These are phyloP conservation scores for Aleiodes leptofemur DNA, from an alignment of 2,888 invertebrate species.

Conservation along the genomic window DNA sequence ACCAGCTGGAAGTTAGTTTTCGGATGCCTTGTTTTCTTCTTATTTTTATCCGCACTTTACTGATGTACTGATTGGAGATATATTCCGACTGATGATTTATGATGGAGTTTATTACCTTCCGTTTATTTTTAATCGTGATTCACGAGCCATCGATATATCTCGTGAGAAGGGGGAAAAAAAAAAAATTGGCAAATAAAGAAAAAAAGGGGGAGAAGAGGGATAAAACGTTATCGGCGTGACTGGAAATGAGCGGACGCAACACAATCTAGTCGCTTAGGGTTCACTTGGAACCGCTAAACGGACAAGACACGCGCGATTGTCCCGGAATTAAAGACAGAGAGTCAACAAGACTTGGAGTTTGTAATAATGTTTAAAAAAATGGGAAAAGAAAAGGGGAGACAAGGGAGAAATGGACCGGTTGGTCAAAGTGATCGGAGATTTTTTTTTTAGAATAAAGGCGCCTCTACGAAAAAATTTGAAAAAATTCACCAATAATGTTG, in stretches of 20 bases:
- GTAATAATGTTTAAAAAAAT: neutral
- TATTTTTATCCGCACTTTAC: too few species aligned
- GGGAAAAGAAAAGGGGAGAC: neutral
- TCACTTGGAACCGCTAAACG: slow-evolving; percentile 6
- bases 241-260: slow-evolving; percentile 24
- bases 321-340: neutral
- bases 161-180: neutral
- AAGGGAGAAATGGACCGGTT: too few species aligned
- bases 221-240: slow-evolving; percentile 50
- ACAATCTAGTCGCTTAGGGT: neutral
- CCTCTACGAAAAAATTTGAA: too few species aligned
- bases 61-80: neutral
- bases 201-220: slow-evolving; percentile 2
- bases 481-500: too few species aligned
- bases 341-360: neutral
- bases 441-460: too few species aligned
- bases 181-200: neutral
- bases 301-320: slow-evolving; percentile 43
- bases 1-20: neutral
- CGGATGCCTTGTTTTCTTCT: neutral
- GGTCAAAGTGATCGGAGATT: too few species aligned
- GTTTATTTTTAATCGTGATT: slow-evolving; percentile 28
- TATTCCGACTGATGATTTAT: slow-evolving; percentile 23
- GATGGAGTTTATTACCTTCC: slow-evolving; percentile 5
- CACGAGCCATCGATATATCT: slow-evolving; percentile 11